Evolutionary conservation across 2,888 invertebrate genomes (phyloP), one percentile per base, ranked within the genome.

Genomic region (Cheilosia pagana): DNA sequence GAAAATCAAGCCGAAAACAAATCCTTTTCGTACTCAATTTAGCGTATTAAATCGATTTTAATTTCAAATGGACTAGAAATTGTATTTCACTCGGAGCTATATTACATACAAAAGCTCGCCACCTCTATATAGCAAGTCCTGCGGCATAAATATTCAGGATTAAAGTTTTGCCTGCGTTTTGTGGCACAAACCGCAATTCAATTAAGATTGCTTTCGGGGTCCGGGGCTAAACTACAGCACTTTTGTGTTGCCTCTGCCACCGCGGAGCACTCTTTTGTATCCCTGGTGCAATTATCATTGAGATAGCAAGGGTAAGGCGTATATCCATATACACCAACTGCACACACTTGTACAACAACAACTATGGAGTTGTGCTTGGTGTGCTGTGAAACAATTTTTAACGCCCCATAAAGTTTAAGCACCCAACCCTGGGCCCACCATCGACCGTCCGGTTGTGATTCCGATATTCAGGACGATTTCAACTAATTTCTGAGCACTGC

Each of bases 301-400:
- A 25, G 48, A 79, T 75, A 55, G 74, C n/a, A 19, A 28, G 59
- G 28, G 48, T 70, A 35, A 41, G 60, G 25, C 25, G 28, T 55
- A 23, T 62, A 45, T 48, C 35, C 50, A 28, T 48, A 39, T 39
- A 6, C 50, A 39, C n/a, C n/a, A n/a, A n/a, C 41, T 72, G 68
- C 74, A 83, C 57, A 67, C 48, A 67, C 43, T 43, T 12, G 28
- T 28, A 28, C 28, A 28, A 35, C 35, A 12, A 12, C 35, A 2
- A 25, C 25, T 25, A 25, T 25, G 12, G 35, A 65, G 63, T 63
- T 70, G 52, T 81, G 85, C 70, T 85, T 71, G 85, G 75, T 81
- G 75, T 81, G 75, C 81, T 81, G 81, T 81, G 81, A 85, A 85
- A 81, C 81, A 81, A 85, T 85, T 85, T 85, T 85, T 85, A 85